Percentiles rank a stretch among this genome's conserved stretches.
These are phyloP conservation scores for Australoheros scitulus DNA, from an alignment of 2,113 vertebrate species.

Conservation along the genomic window DNA sequence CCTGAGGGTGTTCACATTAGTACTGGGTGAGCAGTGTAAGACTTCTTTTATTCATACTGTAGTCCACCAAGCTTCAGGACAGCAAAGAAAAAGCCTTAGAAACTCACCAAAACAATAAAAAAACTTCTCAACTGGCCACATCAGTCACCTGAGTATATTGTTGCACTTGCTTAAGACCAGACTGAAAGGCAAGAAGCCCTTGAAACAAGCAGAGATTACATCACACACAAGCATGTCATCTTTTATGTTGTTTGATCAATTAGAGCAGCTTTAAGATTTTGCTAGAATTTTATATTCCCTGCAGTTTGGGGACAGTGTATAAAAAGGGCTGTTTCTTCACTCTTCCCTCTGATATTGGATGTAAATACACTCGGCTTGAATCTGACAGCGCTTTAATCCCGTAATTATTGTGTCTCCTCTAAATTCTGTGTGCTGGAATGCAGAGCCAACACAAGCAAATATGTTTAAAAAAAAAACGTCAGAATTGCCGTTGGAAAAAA, in stretches of 20 bases:
- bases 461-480: neutral
- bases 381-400: neutral
- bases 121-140: neutral
- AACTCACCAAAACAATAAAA: neutral
- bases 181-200: neutral
- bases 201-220: neutral
- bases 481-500: neutral
- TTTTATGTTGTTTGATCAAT: neutral
- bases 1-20: conserved; percentile 15
- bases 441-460: neutral
- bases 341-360: neutral
- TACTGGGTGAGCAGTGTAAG: neutral
- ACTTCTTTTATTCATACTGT: conserved; percentile 17
- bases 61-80: neutral
- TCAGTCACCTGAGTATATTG: neutral
- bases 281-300: neutral
- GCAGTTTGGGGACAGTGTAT: neutral
- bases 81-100: neutral
- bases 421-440: neutral
- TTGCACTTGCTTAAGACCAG: neutral
- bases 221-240: neutral
- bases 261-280: neutral
- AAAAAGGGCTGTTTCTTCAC: neutral
- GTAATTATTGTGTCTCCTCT: neutral
- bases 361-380: neutral